A percentile compares a stretch with the other conserved stretches of the same genome.
phyloP scores from a whole-genome alignment of 2,113 vertebrate genomes.

The Myotis davidii region DNA sequence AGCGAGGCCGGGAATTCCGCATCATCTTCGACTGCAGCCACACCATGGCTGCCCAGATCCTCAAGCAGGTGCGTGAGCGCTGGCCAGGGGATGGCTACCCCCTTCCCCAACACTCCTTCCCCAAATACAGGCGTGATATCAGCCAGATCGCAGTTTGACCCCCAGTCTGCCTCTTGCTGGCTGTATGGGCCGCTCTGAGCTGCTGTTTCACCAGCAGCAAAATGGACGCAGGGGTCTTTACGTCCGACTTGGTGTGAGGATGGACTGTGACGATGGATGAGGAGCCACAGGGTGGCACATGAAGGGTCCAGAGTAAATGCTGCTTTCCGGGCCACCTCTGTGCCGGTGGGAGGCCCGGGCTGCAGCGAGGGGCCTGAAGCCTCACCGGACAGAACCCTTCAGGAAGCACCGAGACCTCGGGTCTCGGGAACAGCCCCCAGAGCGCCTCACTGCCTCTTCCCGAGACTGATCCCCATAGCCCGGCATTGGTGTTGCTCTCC shows the following conservation, averaged over 20 bases:
- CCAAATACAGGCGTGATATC: neutral
- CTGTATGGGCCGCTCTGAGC: neutral
- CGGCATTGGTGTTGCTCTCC: constrained; percentile 66
- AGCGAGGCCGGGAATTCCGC: constrained; percentile 95
- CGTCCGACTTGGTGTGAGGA: rapidly evolving
- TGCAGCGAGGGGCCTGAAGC: neutral
- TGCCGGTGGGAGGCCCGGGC: neutral
- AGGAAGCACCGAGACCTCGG: neutral
- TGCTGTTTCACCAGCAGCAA: neutral
- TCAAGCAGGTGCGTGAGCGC: constrained; percentile 92
- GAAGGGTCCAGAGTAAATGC: neutral
- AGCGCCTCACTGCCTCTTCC: constrained; percentile 65
- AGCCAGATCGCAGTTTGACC: neutral
- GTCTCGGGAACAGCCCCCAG: neutral
- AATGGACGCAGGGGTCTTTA: neutral
- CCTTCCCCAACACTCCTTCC: neutral
- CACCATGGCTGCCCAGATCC: constrained; percentile 96
- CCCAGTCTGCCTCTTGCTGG: neutral
- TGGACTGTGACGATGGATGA: neutral
- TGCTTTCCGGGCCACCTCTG: neutral
- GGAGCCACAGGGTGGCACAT: neutral
- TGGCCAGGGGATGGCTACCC: neutral
- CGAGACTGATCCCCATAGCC: constrained; percentile 50
- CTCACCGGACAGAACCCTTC: neutral
- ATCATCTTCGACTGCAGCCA: constrained; percentile 99